Evolutionary conservation across 2,797 vertebrate genomes (phyloP).

Genomic region (Lepidocolaptes lacrymiger): DNA sequence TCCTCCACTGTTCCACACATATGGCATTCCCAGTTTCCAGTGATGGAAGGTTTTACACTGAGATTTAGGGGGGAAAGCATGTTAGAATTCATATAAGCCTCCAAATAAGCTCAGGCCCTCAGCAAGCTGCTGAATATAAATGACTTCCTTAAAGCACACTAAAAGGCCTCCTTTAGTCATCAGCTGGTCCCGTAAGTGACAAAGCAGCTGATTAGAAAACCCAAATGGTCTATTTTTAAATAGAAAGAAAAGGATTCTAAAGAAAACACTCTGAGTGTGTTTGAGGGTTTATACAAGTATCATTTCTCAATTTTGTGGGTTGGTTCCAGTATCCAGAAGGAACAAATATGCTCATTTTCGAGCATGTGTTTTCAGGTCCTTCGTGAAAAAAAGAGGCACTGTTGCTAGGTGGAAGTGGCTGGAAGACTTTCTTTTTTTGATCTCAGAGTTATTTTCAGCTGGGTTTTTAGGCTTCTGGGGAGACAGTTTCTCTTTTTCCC

Average conservation of each 20-base stretch:
- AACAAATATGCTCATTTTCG: not conserved
- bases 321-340: conserved; percentile 39
- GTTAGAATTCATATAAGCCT: not conserved
- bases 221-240: conserved; percentile 38
- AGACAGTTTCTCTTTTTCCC: not conserved
- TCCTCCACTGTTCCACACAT: not conserved
- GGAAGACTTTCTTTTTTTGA: conserved; percentile 57
- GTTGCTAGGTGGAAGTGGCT: conserved; percentile 67
- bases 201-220: conserved; percentile 52
- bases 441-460: conserved; percentile 57
- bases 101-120: not conserved
- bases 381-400: not conserved
- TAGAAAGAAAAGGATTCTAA: not conserved
- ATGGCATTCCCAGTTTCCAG: not conserved
- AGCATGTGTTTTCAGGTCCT: conserved; percentile 35
- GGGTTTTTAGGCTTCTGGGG: conserved; percentile 42
- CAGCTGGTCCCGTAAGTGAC: conserved; percentile 34
- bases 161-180: conserved; percentile 35
- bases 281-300: conserved; percentile 27
- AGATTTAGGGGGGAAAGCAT: not conserved
- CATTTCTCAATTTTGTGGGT: conserved; percentile 16
- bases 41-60: not conserved
- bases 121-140: conserved; percentile 48
- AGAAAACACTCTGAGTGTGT: conserved; percentile 22
- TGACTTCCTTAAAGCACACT: conserved; percentile 2